Evolutionary conservation across 1,140 invertebrate species (phyloP).

Genomic region (Lasioglossum baleicum): DNA sequence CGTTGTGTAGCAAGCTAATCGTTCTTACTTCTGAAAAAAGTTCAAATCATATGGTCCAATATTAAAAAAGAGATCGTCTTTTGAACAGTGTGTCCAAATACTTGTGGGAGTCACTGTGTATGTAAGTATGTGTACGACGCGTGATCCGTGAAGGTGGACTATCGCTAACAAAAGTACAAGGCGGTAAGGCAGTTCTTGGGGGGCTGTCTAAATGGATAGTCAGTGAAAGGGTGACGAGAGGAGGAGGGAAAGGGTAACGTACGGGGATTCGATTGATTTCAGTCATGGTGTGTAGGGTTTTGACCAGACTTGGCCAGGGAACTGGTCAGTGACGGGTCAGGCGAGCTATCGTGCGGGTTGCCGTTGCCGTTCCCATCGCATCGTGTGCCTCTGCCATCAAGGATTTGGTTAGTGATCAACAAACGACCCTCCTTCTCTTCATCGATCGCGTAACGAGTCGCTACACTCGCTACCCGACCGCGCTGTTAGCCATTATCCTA

Average conservation of each 20-base stretch:
- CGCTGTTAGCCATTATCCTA: too few species aligned
- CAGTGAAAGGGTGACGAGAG: slow-evolving; percentile 21
- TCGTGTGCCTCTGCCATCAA: neutral
- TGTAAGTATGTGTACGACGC: too few species aligned
- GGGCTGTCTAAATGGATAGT: slow-evolving; percentile 30
- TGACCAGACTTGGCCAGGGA: slow-evolving; percentile 2
- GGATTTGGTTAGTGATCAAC: slow-evolving; percentile 15
- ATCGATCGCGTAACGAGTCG: neutral
- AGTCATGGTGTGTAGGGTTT: slow-evolving; percentile 30
- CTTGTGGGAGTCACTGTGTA: too few species aligned
- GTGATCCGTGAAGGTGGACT: neutral
- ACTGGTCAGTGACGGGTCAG: slow-evolving; percentile 46
- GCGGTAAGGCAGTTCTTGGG: neutral
- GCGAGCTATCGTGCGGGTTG: slow-evolving; percentile 26
- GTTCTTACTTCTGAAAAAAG: too few species aligned
- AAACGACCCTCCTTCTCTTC: neutral
- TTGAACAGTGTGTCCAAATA: too few species aligned
- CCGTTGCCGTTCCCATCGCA: neutral
- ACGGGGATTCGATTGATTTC: slow-evolving; percentile 63
- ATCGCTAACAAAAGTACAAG: neutral
- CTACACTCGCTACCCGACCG: too few species aligned
- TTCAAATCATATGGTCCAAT: too few species aligned
- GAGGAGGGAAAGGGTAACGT: slow-evolving; percentile 31
- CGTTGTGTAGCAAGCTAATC: too few species aligned
- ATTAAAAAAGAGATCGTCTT: too few species aligned